Conservation (phyloP, 2,888 invertebrate species). For the Drosophila nigricruria region DNA sequence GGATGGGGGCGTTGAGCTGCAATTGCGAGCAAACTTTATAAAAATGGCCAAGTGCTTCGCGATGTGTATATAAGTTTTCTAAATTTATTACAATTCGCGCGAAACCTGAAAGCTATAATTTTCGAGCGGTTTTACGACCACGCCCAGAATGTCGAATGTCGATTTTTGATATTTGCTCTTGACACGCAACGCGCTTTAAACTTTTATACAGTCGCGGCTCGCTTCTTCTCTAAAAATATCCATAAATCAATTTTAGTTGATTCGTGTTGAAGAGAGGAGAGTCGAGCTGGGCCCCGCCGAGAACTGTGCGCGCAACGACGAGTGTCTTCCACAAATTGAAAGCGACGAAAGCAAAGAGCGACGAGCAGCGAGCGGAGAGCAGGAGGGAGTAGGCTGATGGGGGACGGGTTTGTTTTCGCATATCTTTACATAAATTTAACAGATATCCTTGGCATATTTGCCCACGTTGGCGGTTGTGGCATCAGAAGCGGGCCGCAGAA, state of each 20-base stretch:
- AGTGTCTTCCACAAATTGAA: slow-evolving; percentile 72
- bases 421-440: slow-evolving; percentile 75
- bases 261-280: slow-evolving; percentile 45
- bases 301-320: slow-evolving; percentile 44
- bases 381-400: background rate
- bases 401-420: slow-evolving; percentile 40
- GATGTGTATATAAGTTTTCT: slow-evolving; percentile 76
- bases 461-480: slow-evolving; percentile 15
- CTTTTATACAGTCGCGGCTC: slow-evolving; percentile 39
- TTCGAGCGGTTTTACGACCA: slow-evolving; percentile 78
- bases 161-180: slow-evolving; percentile 79
- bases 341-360: slow-evolving; percentile 34
- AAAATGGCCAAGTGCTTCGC: slow-evolving; percentile 51
- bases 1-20: slow-evolving; percentile 56
- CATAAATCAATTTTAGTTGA: slow-evolving; percentile 78
- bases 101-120: slow-evolving; percentile 79
- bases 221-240: slow-evolving; percentile 69
- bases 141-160: slow-evolving; percentile 76
- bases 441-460: slow-evolving; percentile 65
- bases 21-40: slow-evolving; percentile 69
- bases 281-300: slow-evolving; percentile 32
- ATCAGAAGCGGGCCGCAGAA: slow-evolving; percentile 1
- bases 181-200: slow-evolving; percentile 79
- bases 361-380: too few relatives aligned
- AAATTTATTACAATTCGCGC: slow-evolving; percentile 79